Percentiles rank a stretch among this genome's conserved stretches.
Conservation (phyloP, 1,140 invertebrate species). For the Meteorus sp. region DNA sequence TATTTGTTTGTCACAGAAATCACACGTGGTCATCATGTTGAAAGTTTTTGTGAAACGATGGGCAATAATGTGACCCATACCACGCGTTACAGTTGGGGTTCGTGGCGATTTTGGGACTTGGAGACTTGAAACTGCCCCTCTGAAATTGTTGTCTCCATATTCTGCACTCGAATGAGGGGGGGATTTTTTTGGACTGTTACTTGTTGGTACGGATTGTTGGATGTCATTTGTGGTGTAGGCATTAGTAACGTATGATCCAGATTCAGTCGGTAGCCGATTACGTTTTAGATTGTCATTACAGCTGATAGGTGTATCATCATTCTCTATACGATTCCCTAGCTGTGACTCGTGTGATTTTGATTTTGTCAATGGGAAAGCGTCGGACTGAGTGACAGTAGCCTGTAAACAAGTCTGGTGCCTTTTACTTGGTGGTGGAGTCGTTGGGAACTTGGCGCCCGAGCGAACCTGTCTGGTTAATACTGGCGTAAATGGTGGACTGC, state of each 20-base stretch:
- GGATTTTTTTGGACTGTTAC: constrained; percentile 69
- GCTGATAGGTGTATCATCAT: constrained; percentile 52
- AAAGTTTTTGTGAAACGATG: constrained; percentile 89
- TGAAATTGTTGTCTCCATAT: constrained; percentile 65
- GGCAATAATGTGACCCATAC: constrained; percentile 88
- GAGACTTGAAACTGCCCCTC: constrained; percentile 55
- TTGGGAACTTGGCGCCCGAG: constrained; percentile 67
- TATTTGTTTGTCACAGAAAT: constrained; percentile 90
- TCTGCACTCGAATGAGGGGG: constrained; percentile 64
- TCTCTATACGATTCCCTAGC: constrained; percentile 68
- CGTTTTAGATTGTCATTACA: constrained; percentile 53
- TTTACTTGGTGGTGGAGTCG: constrained; percentile 77
- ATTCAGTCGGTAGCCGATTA: constrained; percentile 71
- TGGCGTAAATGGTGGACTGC: constrained; percentile 68
- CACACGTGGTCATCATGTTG: constrained; percentile 87
- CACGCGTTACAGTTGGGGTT: constrained; percentile 69
- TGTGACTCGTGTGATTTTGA: constrained; percentile 93
- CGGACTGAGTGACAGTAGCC: constrained; percentile 55
- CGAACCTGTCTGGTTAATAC: constrained; percentile 55
- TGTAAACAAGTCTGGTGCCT: constrained; percentile 67
- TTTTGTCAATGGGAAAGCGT: constrained; percentile 75
- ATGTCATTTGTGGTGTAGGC: constrained; percentile 50
- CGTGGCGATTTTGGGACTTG: constrained; percentile 76
- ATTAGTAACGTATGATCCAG: constrained; percentile 61
- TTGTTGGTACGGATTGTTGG: constrained; percentile 60